Conservation (phyloP, 2,113 vertebrate species). For the Arothron firmamentum region DNA sequence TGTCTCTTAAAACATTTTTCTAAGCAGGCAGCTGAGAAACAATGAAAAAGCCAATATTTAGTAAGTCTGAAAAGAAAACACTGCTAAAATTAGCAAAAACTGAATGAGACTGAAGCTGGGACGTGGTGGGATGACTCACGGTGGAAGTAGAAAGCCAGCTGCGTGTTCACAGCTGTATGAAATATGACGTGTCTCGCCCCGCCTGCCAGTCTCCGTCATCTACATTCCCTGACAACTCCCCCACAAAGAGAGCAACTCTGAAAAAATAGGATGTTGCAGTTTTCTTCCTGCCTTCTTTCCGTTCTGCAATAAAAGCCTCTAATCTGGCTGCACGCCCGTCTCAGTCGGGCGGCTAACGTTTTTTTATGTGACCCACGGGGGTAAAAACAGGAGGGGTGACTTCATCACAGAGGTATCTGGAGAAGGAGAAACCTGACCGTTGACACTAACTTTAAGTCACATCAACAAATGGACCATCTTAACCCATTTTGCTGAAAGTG, state of each 20-base stretch:
- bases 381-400: constrained; percentile 32
- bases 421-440: background rate
- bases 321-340: constrained; percentile 41
- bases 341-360: background rate
- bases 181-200: constrained; percentile 34
- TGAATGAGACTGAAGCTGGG: constrained; percentile 16
- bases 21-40: no score
- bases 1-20: no score
- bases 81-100: constrained; percentile 17
- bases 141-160: constrained; percentile 55
- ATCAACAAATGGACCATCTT: no score
- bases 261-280: constrained; percentile 6
- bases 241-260: constrained; percentile 11
- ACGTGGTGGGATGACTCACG: constrained; percentile 12
- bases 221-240: constrained; percentile 22
- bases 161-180: constrained; percentile 54
- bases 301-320: constrained; percentile 47
- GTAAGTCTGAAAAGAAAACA: constrained; percentile 14
- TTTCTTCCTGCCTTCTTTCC: constrained; percentile 5
- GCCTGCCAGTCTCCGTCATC: constrained; percentile 20
- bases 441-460: no score
- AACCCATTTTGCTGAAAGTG: no score
- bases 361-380: constrained; percentile 13
- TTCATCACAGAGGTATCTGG: constrained; percentile 37
- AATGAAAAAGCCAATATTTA: no score